Evolutionary conservation across 2,797 vertebrate genomes (phyloP).

Genomic region (Sebastes paucispinis): DNA sequence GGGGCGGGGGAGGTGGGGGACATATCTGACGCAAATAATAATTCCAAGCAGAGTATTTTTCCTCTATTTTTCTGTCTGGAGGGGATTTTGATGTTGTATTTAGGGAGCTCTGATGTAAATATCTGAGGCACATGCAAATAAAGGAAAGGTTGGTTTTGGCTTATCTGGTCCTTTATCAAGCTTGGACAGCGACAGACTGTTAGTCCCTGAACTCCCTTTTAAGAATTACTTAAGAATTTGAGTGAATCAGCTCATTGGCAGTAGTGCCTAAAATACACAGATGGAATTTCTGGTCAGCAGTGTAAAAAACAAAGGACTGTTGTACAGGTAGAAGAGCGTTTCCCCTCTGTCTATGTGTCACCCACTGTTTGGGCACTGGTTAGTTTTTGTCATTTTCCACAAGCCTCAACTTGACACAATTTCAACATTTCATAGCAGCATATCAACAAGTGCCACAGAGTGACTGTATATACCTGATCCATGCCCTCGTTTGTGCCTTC

Average conservation of each 20-base stretch:
- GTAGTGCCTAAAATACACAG: background rate
- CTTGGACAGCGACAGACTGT: background rate
- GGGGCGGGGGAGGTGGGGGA: too few species aligned
- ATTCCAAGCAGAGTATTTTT: background rate
- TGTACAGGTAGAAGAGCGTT: background rate
- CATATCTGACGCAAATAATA: background rate
- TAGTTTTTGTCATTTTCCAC: background rate
- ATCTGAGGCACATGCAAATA: background rate
- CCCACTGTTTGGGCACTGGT: background rate
- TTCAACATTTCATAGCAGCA: slow-evolving; percentile 2
- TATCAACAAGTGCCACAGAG: background rate
- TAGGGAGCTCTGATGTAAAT: background rate
- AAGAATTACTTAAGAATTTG: background rate
- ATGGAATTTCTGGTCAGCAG: background rate
- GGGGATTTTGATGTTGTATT: background rate
- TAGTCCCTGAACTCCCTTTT: background rate
- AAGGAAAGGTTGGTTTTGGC: background rate
- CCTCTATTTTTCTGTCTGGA: background rate
- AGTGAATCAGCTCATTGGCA: background rate
- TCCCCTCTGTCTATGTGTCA: background rate
- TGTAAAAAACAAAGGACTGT: background rate
- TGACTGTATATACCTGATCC: slow-evolving; percentile 25
- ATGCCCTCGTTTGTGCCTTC: background rate
- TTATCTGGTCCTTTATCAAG: background rate
- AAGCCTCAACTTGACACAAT: background rate